These are phyloP conservation scores for Uloborus plumipes DNA, from an alignment of 2,888 invertebrate species.

Conservation along the genomic window DNA sequence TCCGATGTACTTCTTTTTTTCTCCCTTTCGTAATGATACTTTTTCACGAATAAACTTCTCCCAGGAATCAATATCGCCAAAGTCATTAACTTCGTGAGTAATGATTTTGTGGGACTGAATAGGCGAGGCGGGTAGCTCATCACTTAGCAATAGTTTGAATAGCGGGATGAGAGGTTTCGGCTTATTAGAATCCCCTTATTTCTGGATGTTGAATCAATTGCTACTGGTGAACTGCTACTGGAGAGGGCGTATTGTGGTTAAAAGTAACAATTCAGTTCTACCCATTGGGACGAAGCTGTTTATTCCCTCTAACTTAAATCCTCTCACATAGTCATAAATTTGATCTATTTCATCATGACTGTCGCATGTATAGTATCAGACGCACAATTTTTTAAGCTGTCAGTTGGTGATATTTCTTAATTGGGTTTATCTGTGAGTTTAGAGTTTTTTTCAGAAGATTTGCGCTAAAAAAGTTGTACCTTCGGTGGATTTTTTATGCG, in stretches of 20 bases:
- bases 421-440: constrained; percentile 38
- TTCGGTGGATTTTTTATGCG: constrained; percentile 21
- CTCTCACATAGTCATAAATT: constrained; percentile 94
- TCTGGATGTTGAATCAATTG: constrained; percentile 66
- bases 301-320: constrained; percentile 75
- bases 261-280: constrained; percentile 5
- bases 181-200: constrained; percentile 68
- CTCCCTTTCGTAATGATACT: constrained; percentile 29
- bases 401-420: constrained; percentile 69
- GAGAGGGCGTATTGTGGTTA: background rate
- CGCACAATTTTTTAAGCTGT: constrained; percentile 74
- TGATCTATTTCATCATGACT: constrained; percentile 93
- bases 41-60: constrained; percentile 62
- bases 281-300: constrained; percentile 66
- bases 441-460: constrained; percentile 38
- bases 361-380: constrained; percentile 44
- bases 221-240: constrained; percentile 14
- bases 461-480: constrained; percentile 31
- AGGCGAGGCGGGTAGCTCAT: constrained; percentile 27
- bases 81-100: background rate
- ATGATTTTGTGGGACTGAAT: constrained; percentile 21
- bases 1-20: background rate
- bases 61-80: constrained; percentile 12
- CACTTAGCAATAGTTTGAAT: constrained; percentile 85
- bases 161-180: constrained; percentile 91